phyloP scores from a whole-genome alignment of 2,797 vertebrate genomes.

The Hemitrygon akajei region DNA sequence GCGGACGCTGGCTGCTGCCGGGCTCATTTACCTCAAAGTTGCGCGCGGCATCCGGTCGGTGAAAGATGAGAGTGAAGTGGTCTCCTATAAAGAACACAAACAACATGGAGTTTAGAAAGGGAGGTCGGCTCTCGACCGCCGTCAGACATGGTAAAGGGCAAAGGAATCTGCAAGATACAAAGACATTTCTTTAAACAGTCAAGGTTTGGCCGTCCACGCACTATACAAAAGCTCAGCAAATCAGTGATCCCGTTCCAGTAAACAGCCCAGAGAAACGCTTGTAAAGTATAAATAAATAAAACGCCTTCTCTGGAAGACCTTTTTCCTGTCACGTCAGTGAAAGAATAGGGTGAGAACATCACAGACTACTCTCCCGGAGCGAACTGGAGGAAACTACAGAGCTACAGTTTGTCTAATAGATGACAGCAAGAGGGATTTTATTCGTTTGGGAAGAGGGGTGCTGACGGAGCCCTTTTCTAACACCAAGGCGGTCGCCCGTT shows the following conservation, averaged over 20 bases:
- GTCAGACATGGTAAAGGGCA: neutral
- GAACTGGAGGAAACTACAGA: neutral
- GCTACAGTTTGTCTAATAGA: neutral
- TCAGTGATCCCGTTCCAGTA: neutral
- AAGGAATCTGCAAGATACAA: constrained; percentile 10
- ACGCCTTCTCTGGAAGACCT: neutral
- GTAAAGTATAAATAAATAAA: neutral
- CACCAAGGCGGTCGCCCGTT: neutral
- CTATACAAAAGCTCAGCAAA: neutral
- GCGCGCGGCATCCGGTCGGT: neutral
- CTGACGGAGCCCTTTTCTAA: neutral
- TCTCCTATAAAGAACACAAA: neutral
- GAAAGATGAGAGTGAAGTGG: neutral
- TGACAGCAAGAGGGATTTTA: neutral
- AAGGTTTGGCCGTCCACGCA: neutral
- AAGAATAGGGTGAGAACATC: neutral
- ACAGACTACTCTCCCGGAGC: neutral
- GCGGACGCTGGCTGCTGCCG: neutral
- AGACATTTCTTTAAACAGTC: constrained; percentile 7
- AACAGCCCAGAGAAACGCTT: neutral
- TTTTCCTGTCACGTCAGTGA: neutral
- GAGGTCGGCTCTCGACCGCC: neutral
- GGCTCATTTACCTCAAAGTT: no score
- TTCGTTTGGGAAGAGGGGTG: neutral
- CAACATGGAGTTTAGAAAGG: neutral